Percentiles rank a stretch among this genome's conserved stretches.
Evolutionary conservation across 2,888 invertebrate genomes (phyloP).

Genomic region (Heliconius hortense): DNA sequence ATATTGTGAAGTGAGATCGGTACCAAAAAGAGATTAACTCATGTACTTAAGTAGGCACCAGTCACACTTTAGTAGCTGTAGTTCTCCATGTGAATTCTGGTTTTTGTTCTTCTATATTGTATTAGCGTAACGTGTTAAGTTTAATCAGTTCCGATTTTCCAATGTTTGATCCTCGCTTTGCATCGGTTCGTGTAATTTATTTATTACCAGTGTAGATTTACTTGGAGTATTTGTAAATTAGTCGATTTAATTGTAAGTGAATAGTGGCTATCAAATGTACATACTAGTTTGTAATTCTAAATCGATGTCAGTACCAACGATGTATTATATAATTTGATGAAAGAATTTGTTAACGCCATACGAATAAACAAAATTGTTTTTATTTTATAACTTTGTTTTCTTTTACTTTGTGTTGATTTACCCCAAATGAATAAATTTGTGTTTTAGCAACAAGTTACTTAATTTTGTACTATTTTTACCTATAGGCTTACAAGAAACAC

Average conservation of each 20-base stretch:
- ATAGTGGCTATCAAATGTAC: slow-evolving; percentile 65
- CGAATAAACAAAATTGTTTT: slow-evolving; percentile 79
- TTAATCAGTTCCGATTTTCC: slow-evolving; percentile 42
- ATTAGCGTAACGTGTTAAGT: slow-evolving; percentile 56
- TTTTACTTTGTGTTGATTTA: slow-evolving; percentile 34
- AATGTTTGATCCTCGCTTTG: slow-evolving; percentile 49
- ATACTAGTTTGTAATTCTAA: slow-evolving; percentile 70
- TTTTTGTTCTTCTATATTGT: slow-evolving; percentile 51
- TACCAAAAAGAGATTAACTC: slow-evolving; percentile 81
- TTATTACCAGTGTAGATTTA: slow-evolving; percentile 68
- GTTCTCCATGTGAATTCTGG: slow-evolving; percentile 51
- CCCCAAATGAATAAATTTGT: neutral
- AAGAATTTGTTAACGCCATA: slow-evolving; percentile 77
- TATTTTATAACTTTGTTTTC: slow-evolving; percentile 66
- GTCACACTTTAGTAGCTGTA: slow-evolving; percentile 61
- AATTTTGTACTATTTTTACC: too few species aligned
- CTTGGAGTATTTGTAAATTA: slow-evolving; percentile 61
- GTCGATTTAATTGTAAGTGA: slow-evolving; percentile 65
- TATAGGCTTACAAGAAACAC: too few species aligned
- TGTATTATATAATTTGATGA: slow-evolving; percentile 66
- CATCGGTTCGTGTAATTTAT: slow-evolving; percentile 64
- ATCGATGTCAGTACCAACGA: slow-evolving; percentile 79
- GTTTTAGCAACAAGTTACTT: neutral
- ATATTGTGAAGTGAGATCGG: slow-evolving; percentile 75
- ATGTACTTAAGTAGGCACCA: slow-evolving; percentile 50